Evolutionary conservation across 2,113 vertebrate species (phyloP), one percentile per base, ranked within the genome.

Genomic region (Tinamus guttatus): DNA sequence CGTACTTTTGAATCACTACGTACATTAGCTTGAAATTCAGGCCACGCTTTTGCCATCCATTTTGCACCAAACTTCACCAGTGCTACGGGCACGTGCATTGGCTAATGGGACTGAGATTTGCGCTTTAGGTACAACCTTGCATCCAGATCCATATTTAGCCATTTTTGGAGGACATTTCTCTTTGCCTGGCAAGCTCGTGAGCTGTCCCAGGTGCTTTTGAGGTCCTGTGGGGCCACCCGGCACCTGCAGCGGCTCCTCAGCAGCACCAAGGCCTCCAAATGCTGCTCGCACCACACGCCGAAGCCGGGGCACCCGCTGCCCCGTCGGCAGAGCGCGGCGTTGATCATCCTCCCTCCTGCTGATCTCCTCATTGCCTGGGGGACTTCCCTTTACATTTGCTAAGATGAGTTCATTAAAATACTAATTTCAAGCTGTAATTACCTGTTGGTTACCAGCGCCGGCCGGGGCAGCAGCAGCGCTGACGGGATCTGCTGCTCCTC

Each of bases 371-470:
- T 97, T 95, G 95, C 96, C 97, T 96, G 85, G 47, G 97, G 97
- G 97, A 97, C 87, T 97, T 96, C 9, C 5, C 93, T 96, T 96
- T 96, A 94, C 89, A 74, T 97, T 98, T 97, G 73, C 92, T 70
- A 94, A 97, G 96, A 96, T 94, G 94, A 95, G 95, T 97, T 98
- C 96, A 97, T 98, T 98, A 98, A 98, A 98, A 97, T 92, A 94
- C 97, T 97, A 97, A 98, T 98, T 98, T 98, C 92, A 32, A 86
- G 93, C 85, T 68, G 96, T 97, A 98, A 98, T 98, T 98, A 98
- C 98, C 97, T 97, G 94, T 94, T 96, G 87, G 97, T 85, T 97
- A 96, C 90, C 74, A 58, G 25, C 86, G n/a, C 40, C 40, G 40
- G 40, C 40, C n/a, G n/a, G 36, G 87, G 36, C 74, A 71, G 91